phyloP scores from a whole-genome alignment of 1,140 invertebrate species.

The Harlomillsia oculata region DNA sequence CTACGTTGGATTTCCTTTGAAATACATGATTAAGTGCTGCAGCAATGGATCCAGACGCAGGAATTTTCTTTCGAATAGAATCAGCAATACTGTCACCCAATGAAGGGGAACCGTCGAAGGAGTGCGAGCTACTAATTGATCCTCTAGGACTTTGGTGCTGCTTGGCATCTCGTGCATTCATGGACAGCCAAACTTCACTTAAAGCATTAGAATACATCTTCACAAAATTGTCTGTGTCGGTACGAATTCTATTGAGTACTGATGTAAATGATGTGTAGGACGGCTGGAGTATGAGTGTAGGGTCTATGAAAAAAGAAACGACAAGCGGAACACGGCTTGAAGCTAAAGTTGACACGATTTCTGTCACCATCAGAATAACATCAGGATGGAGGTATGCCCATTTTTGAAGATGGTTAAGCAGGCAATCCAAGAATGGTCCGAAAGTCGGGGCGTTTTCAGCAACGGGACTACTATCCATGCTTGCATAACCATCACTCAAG shows the following conservation, averaged over 20 bases:
- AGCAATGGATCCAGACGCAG: background rate
- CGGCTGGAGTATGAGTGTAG: slow-evolving; percentile 28
- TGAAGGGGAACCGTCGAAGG: background rate
- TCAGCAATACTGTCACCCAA: slow-evolving; percentile 9
- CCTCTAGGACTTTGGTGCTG: background rate
- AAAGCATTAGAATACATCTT: background rate
- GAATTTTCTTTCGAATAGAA: slow-evolving; percentile 10
- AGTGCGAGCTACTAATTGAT: background rate
- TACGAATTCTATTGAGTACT: slow-evolving; percentile 26
- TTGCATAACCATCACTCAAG: slow-evolving; percentile 13
- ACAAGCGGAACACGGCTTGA: slow-evolving; percentile 27
- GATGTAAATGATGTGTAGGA: slow-evolving; percentile 25
- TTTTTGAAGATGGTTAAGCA: slow-evolving; percentile 16
- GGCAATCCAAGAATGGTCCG: slow-evolving; percentile 28
- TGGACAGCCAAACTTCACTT: slow-evolving; percentile 7
- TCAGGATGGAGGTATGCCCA: slow-evolving; percentile 24
- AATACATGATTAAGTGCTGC: slow-evolving; percentile 8
- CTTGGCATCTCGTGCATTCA: slow-evolving; percentile 1
- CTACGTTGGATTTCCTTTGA: background rate
- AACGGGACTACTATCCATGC: slow-evolving; percentile 5
- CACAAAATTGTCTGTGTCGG: slow-evolving; percentile 20
- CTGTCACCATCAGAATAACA: slow-evolving; percentile 21
- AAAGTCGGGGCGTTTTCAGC: slow-evolving; percentile 9
- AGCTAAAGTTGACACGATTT: slow-evolving; percentile 27
- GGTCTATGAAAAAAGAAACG: slow-evolving; percentile 24